phyloP scores from a whole-genome alignment of 2,797 vertebrate species.

The Allobates femoralis region DNA sequence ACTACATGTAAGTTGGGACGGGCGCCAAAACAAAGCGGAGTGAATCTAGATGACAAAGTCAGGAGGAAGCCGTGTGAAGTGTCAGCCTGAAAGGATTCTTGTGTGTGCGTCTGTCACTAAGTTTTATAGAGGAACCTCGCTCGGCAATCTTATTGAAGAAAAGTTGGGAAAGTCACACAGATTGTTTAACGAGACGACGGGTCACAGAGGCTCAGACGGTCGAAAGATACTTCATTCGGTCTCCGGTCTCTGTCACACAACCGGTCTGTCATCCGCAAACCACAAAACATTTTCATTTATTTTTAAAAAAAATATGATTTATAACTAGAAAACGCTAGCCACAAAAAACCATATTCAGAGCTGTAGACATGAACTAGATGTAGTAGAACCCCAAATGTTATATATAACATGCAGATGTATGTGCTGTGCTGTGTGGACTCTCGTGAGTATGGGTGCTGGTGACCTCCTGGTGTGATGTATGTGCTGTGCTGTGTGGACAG shows the following conservation, averaged over 20 bases:
- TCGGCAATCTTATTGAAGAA: slow-evolving; percentile 15
- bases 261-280: neutral
- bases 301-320: neutral
- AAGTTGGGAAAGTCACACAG: slow-evolving; percentile 9
- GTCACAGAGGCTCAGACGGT: neutral
- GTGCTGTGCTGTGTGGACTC: neutral
- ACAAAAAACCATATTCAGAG: too few relatives aligned
- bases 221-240: slow-evolving; percentile 8
- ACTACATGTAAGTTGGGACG: slow-evolving; percentile 14
- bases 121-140: slow-evolving; percentile 12
- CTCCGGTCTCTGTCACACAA: neutral
- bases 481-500: too few relatives aligned
- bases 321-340: too few relatives aligned
- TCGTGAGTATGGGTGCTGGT: too few relatives aligned
- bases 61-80: slow-evolving; percentile 39
- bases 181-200: neutral
- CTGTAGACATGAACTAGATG: too few relatives aligned
- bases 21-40: slow-evolving; percentile 25
- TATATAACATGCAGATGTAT: neutral
- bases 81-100: slow-evolving; percentile 37
- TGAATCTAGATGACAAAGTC: slow-evolving; percentile 19
- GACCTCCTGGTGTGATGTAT: too few relatives aligned
- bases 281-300: neutral
- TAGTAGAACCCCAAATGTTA: too few relatives aligned
- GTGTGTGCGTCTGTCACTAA: slow-evolving; percentile 12